Evolutionary conservation across 2,113 vertebrate species (phyloP), one percentile per base, ranked within the genome.

Genomic region (Prietella phreatophila): DNA sequence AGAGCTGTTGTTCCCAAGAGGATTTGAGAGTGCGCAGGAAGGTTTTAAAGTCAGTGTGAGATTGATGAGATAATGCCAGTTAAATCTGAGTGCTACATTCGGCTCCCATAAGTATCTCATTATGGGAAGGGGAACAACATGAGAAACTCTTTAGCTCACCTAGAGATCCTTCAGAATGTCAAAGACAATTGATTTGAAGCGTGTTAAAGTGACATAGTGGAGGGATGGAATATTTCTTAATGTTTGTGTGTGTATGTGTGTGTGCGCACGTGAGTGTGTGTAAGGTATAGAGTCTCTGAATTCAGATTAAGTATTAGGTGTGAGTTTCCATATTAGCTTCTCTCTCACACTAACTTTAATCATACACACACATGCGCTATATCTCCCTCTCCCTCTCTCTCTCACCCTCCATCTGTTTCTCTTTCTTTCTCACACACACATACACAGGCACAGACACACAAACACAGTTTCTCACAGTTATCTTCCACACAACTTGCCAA

Each of bases 81-180:
- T 86, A 65, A 86, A 80, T n/a, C 42, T 27, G 60, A 86, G 85
- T 7, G 42, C 56, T 53, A 36, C 56, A 13, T 80, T 69, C 22
- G 19, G 22, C 73, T 81, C 71, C 82, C 71, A 78, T 36, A 86
- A 87, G 82, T 27, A 82, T 84, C 79, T 83, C 80, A 91, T 90
- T 90, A 82, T 47, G 56, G 83, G 91, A 90, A 63, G 79, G 47
- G 89, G 65, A 75, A 86, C 85, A 84, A 56, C 85, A 86, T 42
- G 19, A 86, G 83, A 90, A 86, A 61, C 83, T 73, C 80, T 88
- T 69, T 8, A 36, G 86, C 76, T 60, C 65, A 42, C 13, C 13
- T 90, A 89, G 91, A 89, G 89, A 89, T 92, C 93, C 92, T 90
- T 60, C 88, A 75, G 61, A 87, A 81, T 92, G 78, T 36, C n/a